phyloP scores from a whole-genome alignment of 1,140 invertebrate genomes.

The Plodia interpunctella region DNA sequence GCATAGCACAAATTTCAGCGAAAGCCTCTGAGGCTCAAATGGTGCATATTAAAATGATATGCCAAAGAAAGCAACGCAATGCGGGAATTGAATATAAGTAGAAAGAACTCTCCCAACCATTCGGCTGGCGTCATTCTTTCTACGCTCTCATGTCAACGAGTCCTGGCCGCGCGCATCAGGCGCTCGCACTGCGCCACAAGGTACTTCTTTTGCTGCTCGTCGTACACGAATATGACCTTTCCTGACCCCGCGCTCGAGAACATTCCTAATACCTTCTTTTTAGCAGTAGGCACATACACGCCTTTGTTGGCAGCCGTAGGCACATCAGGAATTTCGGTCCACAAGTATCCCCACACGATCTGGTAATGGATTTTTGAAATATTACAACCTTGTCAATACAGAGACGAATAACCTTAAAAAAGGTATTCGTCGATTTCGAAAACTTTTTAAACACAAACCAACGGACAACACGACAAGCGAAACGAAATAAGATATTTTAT shows the following conservation, averaged over 20 bases:
- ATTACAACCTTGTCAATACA: neutral
- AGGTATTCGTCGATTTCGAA: neutral
- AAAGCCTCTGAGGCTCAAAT: slow-evolving; percentile 48
- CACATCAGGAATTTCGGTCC: slow-evolving; percentile 65
- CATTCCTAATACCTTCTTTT: slow-evolving; percentile 69
- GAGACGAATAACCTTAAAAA: neutral
- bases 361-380: slow-evolving; percentile 20
- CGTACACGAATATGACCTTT: slow-evolving; percentile 66
- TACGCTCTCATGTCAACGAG: slow-evolving; percentile 69
- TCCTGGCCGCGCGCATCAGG: slow-evolving; percentile 46
- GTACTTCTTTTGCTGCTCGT: slow-evolving; percentile 62
- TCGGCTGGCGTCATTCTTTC: slow-evolving; percentile 49
- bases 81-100: slow-evolving; percentile 62
- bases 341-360: slow-evolving; percentile 73
- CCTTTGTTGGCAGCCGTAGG: slow-evolving; percentile 62
- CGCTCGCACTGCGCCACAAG: slow-evolving; percentile 60
- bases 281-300: slow-evolving; percentile 66
- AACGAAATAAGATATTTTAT: too few relatives aligned
- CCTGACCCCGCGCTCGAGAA: slow-evolving; percentile 60
- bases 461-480: too few relatives aligned
- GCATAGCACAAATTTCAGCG: slow-evolving; percentile 29
- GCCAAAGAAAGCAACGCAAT: slow-evolving; percentile 53
- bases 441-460: too few relatives aligned
- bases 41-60: slow-evolving; percentile 70
- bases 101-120: slow-evolving; percentile 54